Conservation (phyloP, 1,140 invertebrate species). For the Tetragonula clypearis region DNA sequence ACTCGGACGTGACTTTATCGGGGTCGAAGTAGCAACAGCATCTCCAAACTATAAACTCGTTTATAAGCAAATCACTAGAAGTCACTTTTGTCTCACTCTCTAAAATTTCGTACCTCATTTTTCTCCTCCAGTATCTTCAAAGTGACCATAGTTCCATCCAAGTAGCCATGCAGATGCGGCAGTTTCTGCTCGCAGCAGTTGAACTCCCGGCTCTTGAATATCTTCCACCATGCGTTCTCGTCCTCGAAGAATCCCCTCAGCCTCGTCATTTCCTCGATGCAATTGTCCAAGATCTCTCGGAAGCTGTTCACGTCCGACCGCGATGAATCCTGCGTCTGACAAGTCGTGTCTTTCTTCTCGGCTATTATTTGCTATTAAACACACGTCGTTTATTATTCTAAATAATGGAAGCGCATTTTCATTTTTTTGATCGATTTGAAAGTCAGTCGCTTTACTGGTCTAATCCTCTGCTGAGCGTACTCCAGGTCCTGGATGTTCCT, state of each 20-base stretch:
- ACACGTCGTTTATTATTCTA: not conserved
- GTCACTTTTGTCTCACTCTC: no score
- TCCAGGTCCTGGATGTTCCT: constrained; percentile 52
- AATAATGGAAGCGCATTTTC: not conserved
- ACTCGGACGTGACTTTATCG: not conserved
- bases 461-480: not conserved
- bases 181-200: constrained; percentile 58
- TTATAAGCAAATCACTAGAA: no score
- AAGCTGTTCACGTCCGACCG: constrained; percentile 40
- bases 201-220: constrained; percentile 40
- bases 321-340: not conserved
- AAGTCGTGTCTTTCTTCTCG: not conserved
- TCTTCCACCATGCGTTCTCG: constrained; percentile 56
- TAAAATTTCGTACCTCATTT: not conserved
- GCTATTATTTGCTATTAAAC: not conserved
- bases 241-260: constrained; percentile 53
- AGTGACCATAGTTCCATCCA: constrained; percentile 61
- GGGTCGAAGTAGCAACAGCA: not conserved
- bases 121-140: constrained; percentile 55
- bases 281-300: constrained; percentile 24
- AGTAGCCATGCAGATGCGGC: constrained; percentile 63
- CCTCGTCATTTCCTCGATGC: constrained; percentile 46
- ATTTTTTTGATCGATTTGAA: no score
- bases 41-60: not conserved
- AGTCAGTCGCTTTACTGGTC: not conserved